Evolutionary conservation across 1,140 invertebrate species (phyloP).

Genomic region (Portunus trituberculatus): DNA sequence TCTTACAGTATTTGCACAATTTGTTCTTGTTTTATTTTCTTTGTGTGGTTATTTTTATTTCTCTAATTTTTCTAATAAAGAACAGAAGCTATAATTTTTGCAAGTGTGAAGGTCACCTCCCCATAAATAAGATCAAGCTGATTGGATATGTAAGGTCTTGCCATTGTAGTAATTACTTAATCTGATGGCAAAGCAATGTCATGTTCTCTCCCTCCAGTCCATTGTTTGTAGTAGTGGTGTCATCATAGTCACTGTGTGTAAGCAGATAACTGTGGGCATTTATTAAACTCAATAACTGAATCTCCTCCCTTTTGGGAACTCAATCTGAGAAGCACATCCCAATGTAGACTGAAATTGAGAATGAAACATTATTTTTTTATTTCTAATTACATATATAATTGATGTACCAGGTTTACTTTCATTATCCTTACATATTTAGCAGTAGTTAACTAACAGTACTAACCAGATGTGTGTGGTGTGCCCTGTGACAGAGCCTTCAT

Average conservation of each 20-base stretch:
- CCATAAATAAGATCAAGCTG: neutral
- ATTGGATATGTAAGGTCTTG: neutral
- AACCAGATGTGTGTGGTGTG: constrained; percentile 65
- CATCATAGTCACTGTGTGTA: neutral
- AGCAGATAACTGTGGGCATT: constrained; percentile 20
- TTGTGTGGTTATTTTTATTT: neutral
- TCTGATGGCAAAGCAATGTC: neutral
- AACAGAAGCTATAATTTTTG: neutral
- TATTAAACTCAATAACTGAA: neutral
- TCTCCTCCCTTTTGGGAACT: neutral
- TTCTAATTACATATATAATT: constrained; percentile 30
- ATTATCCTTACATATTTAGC: constrained; percentile 37
- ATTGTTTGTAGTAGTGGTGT: constrained; percentile 13
- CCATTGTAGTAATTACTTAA: too few relatives aligned
- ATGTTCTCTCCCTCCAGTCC: neutral
- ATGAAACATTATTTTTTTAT: constrained; percentile 1
- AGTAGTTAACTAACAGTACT: constrained; percentile 65
- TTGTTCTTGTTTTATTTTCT: neutral
- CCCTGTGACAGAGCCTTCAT: constrained; percentile 72
- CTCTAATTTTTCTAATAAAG: neutral
- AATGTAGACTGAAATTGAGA: neutral
- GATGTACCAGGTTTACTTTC: constrained; percentile 43
- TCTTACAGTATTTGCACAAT: neutral
- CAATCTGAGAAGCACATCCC: neutral
- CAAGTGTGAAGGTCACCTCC: neutral